Evolutionary conservation across 2,888 invertebrate species (phyloP).

Genomic region (Liposcelis brunnea): DNA sequence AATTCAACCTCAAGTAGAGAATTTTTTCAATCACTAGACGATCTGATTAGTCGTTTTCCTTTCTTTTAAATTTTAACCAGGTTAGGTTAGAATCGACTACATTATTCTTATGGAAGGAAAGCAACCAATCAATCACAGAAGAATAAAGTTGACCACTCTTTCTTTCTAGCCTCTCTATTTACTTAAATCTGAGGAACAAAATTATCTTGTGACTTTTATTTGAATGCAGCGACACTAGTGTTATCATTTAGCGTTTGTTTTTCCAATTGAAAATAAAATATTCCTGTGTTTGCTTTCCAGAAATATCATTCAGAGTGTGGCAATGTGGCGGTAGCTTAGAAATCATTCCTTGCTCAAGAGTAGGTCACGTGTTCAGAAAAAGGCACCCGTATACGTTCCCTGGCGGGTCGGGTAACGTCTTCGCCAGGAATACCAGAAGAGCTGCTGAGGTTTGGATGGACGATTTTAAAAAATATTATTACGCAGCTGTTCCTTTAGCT

Average conservation of each 20-base stretch:
- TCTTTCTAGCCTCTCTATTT: no score
- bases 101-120: no score
- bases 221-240: not conserved
- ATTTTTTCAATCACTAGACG: no score
- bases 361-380: constrained; percentile 85
- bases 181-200: no score
- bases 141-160: no score
- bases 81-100: no score
- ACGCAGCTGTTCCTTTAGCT: constrained; percentile 77
- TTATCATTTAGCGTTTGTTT: not conserved
- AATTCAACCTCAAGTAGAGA: no score
- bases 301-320: constrained; percentile 81
- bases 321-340: constrained; percentile 94
- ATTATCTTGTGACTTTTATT: not conserved
- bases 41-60: no score
- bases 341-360: constrained; percentile 93
- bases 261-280: constrained; percentile 9
- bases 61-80: no score
- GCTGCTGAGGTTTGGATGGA: constrained; percentile 99
- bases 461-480: constrained; percentile 92
- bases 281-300: constrained; percentile 25
- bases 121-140: no score
- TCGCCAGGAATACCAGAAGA: constrained; percentile 85
- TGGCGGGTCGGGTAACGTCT: constrained; percentile 91
- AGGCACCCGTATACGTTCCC: constrained; percentile 98